Evolutionary conservation across 2,797 vertebrate species (phyloP), one percentile per base, ranked within the genome.

Genomic region (Crocidura indochinensis): DNA sequence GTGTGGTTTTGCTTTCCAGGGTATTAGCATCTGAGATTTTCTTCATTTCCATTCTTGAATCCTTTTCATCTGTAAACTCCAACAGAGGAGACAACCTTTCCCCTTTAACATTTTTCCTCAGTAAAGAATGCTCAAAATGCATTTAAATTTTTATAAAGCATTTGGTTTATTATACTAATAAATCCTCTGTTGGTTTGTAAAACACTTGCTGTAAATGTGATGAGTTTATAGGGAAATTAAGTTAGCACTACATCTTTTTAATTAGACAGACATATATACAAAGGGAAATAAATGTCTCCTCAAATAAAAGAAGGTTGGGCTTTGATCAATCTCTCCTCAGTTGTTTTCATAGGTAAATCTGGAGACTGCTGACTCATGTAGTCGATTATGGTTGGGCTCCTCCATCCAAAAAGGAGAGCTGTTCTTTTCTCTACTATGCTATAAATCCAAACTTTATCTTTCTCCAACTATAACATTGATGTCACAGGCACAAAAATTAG

Each of bases 211-310:
- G 94, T 94, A 96, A 97, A 98, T 97, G 95, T 94, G 97, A 97
- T 96, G 96, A 97, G 96, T 98, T 98, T 97, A 97, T 97, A 96
- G 96, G 97, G 97, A 97, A 97, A 97, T 98, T 97, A 97, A 97
- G 96, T 93, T 0, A 1, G 92, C 94, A 95, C 85, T 97, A 47
- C 83, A 96, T 98, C 97, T 97, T 98, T 97, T 97, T 97, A 98
- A 97, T 97, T 97, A 97, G 97, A 97, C 97, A 97, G 97, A 97
- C 64, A 95, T 95, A 95, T 68, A 95, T 96, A 95, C 96, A 94
- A 97, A 97, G 95, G 93, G 29, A 96, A 97, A 95, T 88, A 95
- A 96, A 94, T 96, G 93, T 95, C 91, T 96, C n/a, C 87, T 95
- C 76, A 85, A 88, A 90, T 62, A 77, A 92, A 95, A 96, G 95